Conservation (phyloP, 2,797 vertebrate species). For the Danio tinwini region DNA sequence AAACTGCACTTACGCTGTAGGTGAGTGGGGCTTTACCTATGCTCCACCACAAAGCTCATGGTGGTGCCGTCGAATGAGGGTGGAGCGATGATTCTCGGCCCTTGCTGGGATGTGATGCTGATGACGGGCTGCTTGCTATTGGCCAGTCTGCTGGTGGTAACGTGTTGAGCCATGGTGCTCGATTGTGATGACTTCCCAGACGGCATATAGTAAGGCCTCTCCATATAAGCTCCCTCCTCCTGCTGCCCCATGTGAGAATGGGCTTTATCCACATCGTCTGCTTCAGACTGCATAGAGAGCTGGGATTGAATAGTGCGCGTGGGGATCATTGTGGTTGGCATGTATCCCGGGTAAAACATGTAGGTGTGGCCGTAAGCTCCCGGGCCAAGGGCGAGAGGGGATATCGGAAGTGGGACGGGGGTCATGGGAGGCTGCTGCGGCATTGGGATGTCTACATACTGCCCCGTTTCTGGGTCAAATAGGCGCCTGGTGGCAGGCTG, state of each 20-base stretch:
- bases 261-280: slow-evolving; percentile 62
- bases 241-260: slow-evolving; percentile 64
- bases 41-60: slow-evolving; percentile 98
- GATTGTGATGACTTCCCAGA: slow-evolving; percentile 74
- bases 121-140: slow-evolving; percentile 86
- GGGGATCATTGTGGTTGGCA: slow-evolving; percentile 78
- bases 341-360: slow-evolving; percentile 91
- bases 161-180: slow-evolving; percentile 61
- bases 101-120: slow-evolving; percentile 91
- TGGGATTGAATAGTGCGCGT: slow-evolving; percentile 72
- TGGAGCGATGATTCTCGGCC: slow-evolving; percentile 90
- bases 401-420: slow-evolving; percentile 73
- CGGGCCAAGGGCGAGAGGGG: slow-evolving; percentile 85
- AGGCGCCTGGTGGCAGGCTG: slow-evolving; percentile 86
- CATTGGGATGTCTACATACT: slow-evolving; percentile 93
- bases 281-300: slow-evolving; percentile 69
- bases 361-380: slow-evolving; percentile 87
- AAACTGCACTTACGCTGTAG: slow-evolving; percentile 62
- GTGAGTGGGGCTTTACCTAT: slow-evolving; percentile 77
- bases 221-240: slow-evolving; percentile 77
- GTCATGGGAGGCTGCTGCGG: slow-evolving; percentile 72
- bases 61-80: slow-evolving; percentile 96
- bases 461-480: slow-evolving; percentile 94
- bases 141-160: slow-evolving; percentile 32
- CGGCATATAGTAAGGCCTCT: slow-evolving; percentile 89